Percentiles rank a stretch among this genome's conserved stretches.
phyloP scores from a whole-genome alignment of 2,888 invertebrate genomes.

The Watsonalla binaria region DNA sequence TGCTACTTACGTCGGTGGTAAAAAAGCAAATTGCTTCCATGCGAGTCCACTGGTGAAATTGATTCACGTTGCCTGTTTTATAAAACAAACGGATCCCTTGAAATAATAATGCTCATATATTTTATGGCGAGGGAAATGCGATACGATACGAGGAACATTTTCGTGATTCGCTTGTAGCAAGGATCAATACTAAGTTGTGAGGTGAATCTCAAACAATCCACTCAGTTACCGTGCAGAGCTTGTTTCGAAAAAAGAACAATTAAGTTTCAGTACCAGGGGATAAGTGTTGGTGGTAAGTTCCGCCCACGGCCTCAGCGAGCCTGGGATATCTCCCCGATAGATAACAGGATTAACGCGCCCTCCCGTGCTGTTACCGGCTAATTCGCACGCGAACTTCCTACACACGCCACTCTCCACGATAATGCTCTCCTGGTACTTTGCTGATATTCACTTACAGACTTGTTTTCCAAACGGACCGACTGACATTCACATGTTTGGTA shows the following conservation, averaged over 20 bases:
- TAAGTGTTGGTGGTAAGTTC: constrained; percentile 43
- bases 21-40: constrained; percentile 63
- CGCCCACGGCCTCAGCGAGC: constrained; percentile 32
- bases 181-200: not conserved
- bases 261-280: constrained; percentile 33
- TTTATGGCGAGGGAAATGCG: too few relatives aligned
- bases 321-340: constrained; percentile 62
- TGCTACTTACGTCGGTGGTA: constrained; percentile 46
- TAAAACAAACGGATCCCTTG: too few relatives aligned
- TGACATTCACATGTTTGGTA: not conserved
- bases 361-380: constrained; percentile 56
- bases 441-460: constrained; percentile 28
- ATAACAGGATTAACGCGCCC: constrained; percentile 69
- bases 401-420: constrained; percentile 45
- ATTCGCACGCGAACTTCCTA: constrained; percentile 66
- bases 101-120: too few relatives aligned
- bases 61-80: constrained; percentile 21
- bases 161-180: too few relatives aligned
- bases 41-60: constrained; percentile 35
- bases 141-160: too few relatives aligned
- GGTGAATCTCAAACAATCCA: not conserved
- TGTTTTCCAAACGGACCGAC: constrained; percentile 2
- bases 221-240: constrained; percentile 3
- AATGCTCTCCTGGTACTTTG: constrained; percentile 46
- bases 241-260: constrained; percentile 31